phyloP scores from a whole-genome alignment of 2,797 vertebrate species.

The Diplodus sargus region DNA sequence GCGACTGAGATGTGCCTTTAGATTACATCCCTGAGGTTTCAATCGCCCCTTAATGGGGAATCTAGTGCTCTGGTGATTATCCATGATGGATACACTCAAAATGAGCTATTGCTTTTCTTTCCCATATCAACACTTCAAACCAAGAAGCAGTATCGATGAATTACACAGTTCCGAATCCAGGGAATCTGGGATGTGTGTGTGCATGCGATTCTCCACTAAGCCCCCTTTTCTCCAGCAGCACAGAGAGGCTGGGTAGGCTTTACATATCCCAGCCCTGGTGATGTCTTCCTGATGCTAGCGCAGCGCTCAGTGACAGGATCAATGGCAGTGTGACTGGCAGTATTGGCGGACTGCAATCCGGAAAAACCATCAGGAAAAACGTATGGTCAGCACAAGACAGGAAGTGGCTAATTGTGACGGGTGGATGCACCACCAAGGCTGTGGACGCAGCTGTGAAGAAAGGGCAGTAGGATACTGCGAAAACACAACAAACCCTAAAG shows the following conservation, averaged over 20 bases:
- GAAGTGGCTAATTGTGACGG: background rate
- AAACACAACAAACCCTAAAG: conserved; percentile 3
- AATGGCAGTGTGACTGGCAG: conserved; percentile 41
- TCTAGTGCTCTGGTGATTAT: conserved; percentile 5
- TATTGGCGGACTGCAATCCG: conserved; percentile 33
- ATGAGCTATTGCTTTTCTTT: conserved; percentile 39
- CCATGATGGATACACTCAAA: conserved; percentile 18
- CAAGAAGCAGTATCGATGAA: conserved; percentile 33
- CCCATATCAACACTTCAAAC: conserved; percentile 42
- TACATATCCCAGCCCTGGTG: background rate
- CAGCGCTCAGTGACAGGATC: conserved; percentile 44
- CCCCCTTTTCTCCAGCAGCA: background rate
- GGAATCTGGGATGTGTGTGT: conserved; percentile 18
- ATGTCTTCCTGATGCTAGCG: conserved; percentile 32
- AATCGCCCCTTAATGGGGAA: conserved; percentile 26
- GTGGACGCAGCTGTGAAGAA: background rate
- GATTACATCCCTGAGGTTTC: conserved; percentile 35
- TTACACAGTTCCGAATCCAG: background rate
- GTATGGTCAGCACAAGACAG: conserved; percentile 30
- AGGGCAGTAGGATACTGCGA: background rate
- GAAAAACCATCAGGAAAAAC: conserved; percentile 30
- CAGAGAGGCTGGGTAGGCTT: conserved; percentile 22
- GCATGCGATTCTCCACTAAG: conserved; percentile 28
- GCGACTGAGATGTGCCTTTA: conserved; percentile 22
- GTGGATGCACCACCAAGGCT: conserved; percentile 15